Percentiles rank a stretch among this genome's conserved stretches.
phyloP scores from a whole-genome alignment of 35 echinoderm and acorn worm species.

The Lytechinus pictus region DNA sequence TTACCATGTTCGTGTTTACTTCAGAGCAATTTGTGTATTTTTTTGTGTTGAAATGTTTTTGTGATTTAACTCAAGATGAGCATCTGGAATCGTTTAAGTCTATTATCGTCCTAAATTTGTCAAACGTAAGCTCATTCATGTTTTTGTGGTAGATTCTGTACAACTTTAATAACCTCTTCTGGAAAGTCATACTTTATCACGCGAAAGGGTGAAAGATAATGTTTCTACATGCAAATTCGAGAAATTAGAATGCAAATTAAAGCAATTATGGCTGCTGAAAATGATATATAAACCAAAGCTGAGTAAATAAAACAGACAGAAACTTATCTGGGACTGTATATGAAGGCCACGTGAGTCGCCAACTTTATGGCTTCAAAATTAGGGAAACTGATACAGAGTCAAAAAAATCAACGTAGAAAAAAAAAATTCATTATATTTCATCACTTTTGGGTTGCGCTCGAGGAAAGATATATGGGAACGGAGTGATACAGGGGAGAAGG shows the following conservation, averaged over 20 bases:
- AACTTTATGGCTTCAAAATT: background rate
- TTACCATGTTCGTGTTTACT: too few relatives aligned
- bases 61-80: too few relatives aligned
- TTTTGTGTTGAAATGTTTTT: too few relatives aligned
- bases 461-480: background rate
- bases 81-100: too few relatives aligned
- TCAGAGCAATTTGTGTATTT: too few relatives aligned
- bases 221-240: too few relatives aligned
- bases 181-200: too few relatives aligned
- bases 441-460: background rate
- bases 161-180: too few relatives aligned
- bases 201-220: too few relatives aligned
- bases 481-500: background rate
- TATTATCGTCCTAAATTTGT: too few relatives aligned
- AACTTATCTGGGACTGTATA: background rate
- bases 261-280: background rate
- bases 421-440: background rate
- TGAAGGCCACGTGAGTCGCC: background rate
- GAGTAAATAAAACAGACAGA: background rate
- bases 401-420: background rate
- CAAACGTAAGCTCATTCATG: too few relatives aligned
- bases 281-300: background rate
- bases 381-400: conserved; percentile 1
- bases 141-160: too few relatives aligned
- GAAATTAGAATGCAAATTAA: background rate